These are phyloP conservation scores for Gisinianus flammeolus DNA, from an alignment of 2,888 invertebrate species.

Conservation along the genomic window DNA sequence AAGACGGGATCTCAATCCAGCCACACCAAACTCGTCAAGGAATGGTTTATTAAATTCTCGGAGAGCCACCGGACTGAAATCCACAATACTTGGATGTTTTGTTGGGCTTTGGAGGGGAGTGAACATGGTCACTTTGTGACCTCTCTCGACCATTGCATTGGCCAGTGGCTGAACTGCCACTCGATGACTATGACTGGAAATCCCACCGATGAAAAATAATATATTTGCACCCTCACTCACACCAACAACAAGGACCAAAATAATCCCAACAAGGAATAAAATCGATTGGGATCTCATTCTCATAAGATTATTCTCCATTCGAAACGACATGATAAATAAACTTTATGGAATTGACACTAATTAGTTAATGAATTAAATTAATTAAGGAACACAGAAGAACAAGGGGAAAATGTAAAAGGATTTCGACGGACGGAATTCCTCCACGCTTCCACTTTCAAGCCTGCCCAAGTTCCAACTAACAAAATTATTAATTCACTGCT, in stretches of 20 bases:
- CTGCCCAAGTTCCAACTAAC: too few relatives aligned
- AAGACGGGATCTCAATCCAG: constrained; percentile 19
- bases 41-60: constrained; percentile 10
- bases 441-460: too few relatives aligned
- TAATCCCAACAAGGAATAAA: too few relatives aligned
- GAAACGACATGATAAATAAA: too few relatives aligned
- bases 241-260: not conserved
- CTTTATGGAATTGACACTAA: not conserved
- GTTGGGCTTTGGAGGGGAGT: not conserved
- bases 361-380: too few relatives aligned
- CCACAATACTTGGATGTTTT: not conserved
- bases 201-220: constrained; percentile 16
- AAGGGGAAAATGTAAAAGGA: too few relatives aligned
- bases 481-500: too few relatives aligned
- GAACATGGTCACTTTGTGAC: constrained; percentile 10
- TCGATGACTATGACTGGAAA: constrained; percentile 34
- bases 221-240: constrained; percentile 27
- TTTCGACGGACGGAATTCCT: too few relatives aligned
- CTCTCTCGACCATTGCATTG: not conserved
- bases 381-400: too few relatives aligned
- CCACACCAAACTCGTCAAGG: constrained; percentile 24
- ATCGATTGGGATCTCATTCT: too few relatives aligned
- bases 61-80: constrained; percentile 12
- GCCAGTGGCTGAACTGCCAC: constrained; percentile 24
- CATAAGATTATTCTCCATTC: too few relatives aligned